Conservation (phyloP, 2,797 vertebrate genomes). For the Passerculus sandwichensis region DNA sequence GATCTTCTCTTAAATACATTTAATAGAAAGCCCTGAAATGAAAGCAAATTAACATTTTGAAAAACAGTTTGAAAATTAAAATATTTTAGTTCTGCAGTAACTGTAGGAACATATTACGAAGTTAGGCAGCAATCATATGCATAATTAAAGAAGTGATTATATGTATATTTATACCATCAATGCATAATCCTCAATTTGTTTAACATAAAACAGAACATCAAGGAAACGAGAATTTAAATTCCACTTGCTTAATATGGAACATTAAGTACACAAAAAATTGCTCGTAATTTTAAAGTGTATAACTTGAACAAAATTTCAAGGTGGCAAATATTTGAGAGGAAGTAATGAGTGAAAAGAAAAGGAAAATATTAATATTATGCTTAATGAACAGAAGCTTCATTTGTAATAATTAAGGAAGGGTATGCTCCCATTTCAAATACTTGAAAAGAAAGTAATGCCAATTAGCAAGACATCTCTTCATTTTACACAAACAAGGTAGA, state of each 20-base stretch:
- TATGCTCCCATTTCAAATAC: conserved; percentile 7
- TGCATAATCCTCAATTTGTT: conserved; percentile 72
- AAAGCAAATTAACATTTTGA: conserved; percentile 54
- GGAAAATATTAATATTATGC: conserved; percentile 61
- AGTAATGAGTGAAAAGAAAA: conserved; percentile 63
- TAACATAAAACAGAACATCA: conserved; percentile 73
- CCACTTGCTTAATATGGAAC: conserved; percentile 66
- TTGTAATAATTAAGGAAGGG: conserved; percentile 46
- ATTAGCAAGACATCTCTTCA: conserved; percentile 10
- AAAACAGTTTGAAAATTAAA: conserved; percentile 67
- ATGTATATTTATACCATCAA: conserved; percentile 75
- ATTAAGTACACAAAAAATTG: conserved; percentile 61
- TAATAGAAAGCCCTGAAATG: conserved; percentile 13
- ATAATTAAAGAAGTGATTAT: conserved; percentile 77
- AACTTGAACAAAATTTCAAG: conserved; percentile 47
- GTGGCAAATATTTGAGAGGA: conserved; percentile 57
- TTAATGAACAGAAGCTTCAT: conserved; percentile 48
- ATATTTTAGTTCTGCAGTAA: conserved; percentile 64
- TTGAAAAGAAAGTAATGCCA: conserved; percentile 11
- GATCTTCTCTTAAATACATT: conserved; percentile 1
- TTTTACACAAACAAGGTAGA: background rate
- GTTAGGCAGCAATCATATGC: conserved; percentile 69
- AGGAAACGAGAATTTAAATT: conserved; percentile 70
- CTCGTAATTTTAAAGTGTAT: conserved; percentile 56
- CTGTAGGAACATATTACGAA: conserved; percentile 53